phyloP scores from a whole-genome alignment of 2,113 vertebrate genomes.

The Xenus cinereus region DNA sequence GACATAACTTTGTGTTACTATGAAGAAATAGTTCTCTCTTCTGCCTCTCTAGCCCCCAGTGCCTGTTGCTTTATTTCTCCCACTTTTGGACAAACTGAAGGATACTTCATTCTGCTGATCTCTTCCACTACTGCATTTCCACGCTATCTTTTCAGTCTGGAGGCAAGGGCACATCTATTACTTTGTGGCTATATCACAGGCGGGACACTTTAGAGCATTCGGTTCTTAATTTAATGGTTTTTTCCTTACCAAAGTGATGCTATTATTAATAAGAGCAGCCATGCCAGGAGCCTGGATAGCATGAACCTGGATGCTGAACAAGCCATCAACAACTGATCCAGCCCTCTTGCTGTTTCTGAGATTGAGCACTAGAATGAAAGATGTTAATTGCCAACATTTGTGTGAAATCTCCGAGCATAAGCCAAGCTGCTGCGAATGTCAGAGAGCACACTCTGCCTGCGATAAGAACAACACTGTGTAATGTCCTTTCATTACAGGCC shows the following conservation, averaged over 20 bases:
- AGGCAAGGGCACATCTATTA: not conserved
- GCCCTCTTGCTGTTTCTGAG: not conserved
- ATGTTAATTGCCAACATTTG: not conserved
- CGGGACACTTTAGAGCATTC: not conserved
- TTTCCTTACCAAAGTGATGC: not conserved
- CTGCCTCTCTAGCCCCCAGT: not conserved
- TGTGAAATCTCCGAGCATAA: not conserved
- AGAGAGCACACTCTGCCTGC: not conserved
- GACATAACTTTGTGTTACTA: not conserved
- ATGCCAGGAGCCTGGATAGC: not conserved
- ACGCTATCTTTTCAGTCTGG: not conserved
- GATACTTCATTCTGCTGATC: not conserved
- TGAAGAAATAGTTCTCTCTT: not conserved
- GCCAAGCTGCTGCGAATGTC: not conserved
- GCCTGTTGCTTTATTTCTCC: not conserved
- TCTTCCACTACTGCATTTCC: not conserved
- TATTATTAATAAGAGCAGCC: not conserved
- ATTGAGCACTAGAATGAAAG: not conserved
- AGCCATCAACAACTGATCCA: not conserved
- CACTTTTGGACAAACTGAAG: not conserved
- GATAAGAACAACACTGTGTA: not conserved
- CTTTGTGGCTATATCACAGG: not conserved
- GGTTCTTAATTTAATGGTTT: not conserved
- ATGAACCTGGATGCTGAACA: not conserved
- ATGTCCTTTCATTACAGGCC: not conserved